Conservation (phyloP, 2,113 vertebrate genomes). For the Henicopernis longicauda region DNA sequence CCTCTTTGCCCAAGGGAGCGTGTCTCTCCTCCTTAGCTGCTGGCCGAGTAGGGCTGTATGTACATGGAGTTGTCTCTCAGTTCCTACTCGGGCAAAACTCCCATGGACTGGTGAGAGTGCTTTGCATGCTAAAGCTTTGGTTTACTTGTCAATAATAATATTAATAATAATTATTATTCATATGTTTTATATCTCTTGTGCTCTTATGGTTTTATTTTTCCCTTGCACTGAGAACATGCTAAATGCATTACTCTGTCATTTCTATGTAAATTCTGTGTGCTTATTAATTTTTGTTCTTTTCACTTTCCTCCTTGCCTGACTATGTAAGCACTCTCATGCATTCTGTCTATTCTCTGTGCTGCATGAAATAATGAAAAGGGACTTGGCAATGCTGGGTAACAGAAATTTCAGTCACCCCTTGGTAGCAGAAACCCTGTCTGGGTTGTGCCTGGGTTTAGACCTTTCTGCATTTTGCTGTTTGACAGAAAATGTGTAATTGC, state of each 20-base stretch:
- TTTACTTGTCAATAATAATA: background rate
- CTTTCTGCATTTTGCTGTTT: background rate
- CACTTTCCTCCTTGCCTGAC: background rate
- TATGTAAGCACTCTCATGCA: background rate
- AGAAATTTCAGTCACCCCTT: background rate
- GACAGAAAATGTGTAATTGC: background rate
- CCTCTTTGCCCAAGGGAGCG: background rate
- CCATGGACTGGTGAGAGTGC: background rate
- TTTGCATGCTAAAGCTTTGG: background rate
- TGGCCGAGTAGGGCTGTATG: background rate
- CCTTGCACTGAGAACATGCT: background rate
- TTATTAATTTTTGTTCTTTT: background rate
- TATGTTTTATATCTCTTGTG: background rate
- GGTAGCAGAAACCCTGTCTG: background rate
- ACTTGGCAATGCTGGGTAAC: background rate
- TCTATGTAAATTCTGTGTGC: background rate
- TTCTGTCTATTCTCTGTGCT: background rate
- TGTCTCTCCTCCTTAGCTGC: background rate
- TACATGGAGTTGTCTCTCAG: background rate
- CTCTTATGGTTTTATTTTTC: background rate
- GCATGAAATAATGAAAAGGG: background rate
- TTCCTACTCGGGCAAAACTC: background rate
- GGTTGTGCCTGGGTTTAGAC: background rate
- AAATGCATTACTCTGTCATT: background rate
- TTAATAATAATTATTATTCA: background rate